These are phyloP conservation scores for Leptopilina clavipes DNA, from an alignment of 1,140 invertebrate genomes.

Conservation along the genomic window DNA sequence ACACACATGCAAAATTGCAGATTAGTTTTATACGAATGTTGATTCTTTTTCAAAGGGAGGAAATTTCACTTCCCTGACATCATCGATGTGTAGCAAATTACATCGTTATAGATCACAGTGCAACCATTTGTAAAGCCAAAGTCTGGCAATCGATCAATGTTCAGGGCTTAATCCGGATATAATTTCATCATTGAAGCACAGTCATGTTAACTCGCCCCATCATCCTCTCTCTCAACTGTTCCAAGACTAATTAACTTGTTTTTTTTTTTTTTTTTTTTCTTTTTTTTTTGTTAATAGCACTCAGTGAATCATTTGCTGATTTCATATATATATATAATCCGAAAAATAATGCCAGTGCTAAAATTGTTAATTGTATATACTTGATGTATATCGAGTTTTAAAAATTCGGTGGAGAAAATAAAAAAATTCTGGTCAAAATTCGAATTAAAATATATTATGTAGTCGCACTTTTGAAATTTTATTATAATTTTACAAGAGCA, in stretches of 20 bases:
- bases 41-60: neutral
- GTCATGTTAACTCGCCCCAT: conserved; percentile 18
- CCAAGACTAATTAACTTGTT: conserved; percentile 25
- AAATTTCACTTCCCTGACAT: neutral
- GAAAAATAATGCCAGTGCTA: too few relatives aligned
- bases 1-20: conserved; percentile 32
- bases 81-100: neutral
- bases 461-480: too few relatives aligned
- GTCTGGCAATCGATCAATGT: conserved; percentile 15
- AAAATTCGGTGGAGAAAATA: too few relatives aligned
- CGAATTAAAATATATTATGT: too few relatives aligned
- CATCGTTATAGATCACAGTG: neutral
- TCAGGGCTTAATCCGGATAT: conserved; percentile 14
- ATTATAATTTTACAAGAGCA: too few relatives aligned
- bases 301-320: neutral
- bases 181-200: conserved; percentile 11
- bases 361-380: too few relatives aligned
- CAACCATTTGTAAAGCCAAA: conserved; percentile 15
- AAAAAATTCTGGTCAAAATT: too few relatives aligned
- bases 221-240: neutral
- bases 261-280: neutral
- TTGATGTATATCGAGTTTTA: too few relatives aligned
- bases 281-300: neutral
- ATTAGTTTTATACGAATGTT: neutral
- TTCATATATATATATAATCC: neutral